phyloP scores from a whole-genome alignment of 2,113 vertebrate genomes.

The Alaudala cheleensis region DNA sequence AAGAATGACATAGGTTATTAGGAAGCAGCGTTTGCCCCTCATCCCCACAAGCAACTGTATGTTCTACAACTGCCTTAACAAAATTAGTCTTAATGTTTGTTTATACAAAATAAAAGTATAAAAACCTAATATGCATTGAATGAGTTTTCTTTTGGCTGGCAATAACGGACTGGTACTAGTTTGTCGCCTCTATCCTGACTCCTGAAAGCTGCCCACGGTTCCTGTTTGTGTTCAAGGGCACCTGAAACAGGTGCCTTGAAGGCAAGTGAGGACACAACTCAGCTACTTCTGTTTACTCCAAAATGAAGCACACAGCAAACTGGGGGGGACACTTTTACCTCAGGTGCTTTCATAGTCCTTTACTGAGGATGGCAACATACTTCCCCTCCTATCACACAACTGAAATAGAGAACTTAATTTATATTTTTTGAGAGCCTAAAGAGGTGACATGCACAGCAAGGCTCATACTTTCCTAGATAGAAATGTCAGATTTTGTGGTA shows the following conservation, averaged over 20 bases:
- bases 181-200: background rate
- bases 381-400: background rate
- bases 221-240: background rate
- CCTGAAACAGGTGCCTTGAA: background rate
- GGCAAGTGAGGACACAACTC: background rate
- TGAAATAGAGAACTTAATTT: background rate
- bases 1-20: background rate
- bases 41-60: slow-evolving; percentile 11
- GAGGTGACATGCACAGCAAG: background rate
- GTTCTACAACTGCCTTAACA: slow-evolving; percentile 59
- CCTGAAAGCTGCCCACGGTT: background rate
- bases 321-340: rapidly evolving
- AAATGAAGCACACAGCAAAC: background rate
- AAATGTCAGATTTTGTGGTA: background rate
- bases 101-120: slow-evolving; percentile 49
- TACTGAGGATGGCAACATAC: background rate
- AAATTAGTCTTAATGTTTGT: slow-evolving; percentile 39
- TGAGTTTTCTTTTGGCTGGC: background rate
- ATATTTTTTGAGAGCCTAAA: background rate
- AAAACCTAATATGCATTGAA: background rate
- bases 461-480: rapidly evolving
- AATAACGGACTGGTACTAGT: background rate
- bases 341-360: background rate
- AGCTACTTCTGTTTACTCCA: rapidly evolving
- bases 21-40: background rate